These are phyloP conservation scores for Apoda limacodes DNA, from an alignment of 2,888 invertebrate species.

Conservation along the genomic window DNA sequence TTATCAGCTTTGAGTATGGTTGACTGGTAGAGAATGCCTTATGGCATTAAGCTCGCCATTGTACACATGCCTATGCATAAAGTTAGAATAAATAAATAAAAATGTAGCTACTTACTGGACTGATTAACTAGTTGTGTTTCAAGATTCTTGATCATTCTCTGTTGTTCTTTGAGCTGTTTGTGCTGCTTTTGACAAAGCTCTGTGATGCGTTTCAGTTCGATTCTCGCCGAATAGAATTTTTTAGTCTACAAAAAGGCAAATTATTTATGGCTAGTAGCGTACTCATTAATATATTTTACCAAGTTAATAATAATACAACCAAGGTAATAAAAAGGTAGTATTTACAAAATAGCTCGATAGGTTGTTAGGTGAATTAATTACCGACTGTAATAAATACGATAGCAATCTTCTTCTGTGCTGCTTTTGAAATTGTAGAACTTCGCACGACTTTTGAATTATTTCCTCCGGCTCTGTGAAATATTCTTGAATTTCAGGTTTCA, in stretches of 20 bases:
- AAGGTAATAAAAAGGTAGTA: too few relatives aligned
- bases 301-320: too few relatives aligned
- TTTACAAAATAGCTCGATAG: too few relatives aligned
- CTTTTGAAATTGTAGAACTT: constrained; percentile 60
- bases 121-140: constrained; percentile 38
- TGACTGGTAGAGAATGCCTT: too few relatives aligned
- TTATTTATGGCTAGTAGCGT: neutral
- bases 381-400: constrained; percentile 60
- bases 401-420: constrained; percentile 56
- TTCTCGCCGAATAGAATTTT: constrained; percentile 51
- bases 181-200: constrained; percentile 56
- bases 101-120: constrained; percentile 41
- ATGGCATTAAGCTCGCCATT: too few relatives aligned
- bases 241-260: constrained; percentile 37
- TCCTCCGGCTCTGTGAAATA: constrained; percentile 65
- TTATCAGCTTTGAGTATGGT: too few relatives aligned
- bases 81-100: too few relatives aligned
- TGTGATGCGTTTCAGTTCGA: constrained; percentile 50
- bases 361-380: too few relatives aligned
- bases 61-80: too few relatives aligned
- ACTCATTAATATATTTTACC: too few relatives aligned
- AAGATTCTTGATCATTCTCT: constrained; percentile 43
- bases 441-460: constrained; percentile 54
- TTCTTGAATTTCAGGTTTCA: constrained; percentile 63
- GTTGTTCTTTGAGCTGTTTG: constrained; percentile 49